Base-by-base conservation (phyloP, 1,140 invertebrate genomes). In the Drosophila lacertosa region DNA sequence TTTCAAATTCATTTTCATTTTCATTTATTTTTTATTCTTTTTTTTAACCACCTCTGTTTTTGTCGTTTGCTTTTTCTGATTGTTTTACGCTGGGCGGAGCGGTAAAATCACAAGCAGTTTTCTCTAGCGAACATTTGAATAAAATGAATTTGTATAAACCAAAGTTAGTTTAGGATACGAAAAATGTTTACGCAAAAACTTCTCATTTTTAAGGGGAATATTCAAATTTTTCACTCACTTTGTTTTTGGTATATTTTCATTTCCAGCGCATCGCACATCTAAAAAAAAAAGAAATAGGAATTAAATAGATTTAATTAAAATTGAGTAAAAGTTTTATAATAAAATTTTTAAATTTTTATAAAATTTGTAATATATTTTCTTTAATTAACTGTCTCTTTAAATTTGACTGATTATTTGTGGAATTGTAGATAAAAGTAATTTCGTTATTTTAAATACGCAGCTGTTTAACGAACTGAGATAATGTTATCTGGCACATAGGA, bases 11-110 rank as follows among this genome's bases (percentile, higher is more conserved):
- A n/a, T n/a, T n/a, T n/a, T n/a, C n/a, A n/a, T n/a, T n/a, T n/a
- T n/a, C n/a, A n/a, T 33, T 32, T 48, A n/a, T 39, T 42, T 47
- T 57, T 26, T 44, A 33, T 68, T 50, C 5, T n/a, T n/a, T 26
- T 13, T 15, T 50, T 40, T 60, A 5, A 50, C 10, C 24, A 44
- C 39, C 20, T 55, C 55, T 55, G n/a, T 53, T 50, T 59, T 66
- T 55, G n/a, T 53, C 42, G 54, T 66, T 3, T 26, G n/a, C 42
- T 24, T 18, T 24, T 42, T 70, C 51, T 62, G 67, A 76, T 81
- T 81, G 70, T 48, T 63, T 54, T 62, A 81, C 67, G 72, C 66
- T 50, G 39, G 39, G 57, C 62, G 32, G 48, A 32, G 48, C 57
- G 29, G 35, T 45, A 4, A n/a, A 29, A 35, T 33, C 40, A 45